Evolutionary conservation across 2,888 invertebrate genomes (phyloP), one percentile per base, ranked within the genome.

Genomic region (Sycophila texana): DNA sequence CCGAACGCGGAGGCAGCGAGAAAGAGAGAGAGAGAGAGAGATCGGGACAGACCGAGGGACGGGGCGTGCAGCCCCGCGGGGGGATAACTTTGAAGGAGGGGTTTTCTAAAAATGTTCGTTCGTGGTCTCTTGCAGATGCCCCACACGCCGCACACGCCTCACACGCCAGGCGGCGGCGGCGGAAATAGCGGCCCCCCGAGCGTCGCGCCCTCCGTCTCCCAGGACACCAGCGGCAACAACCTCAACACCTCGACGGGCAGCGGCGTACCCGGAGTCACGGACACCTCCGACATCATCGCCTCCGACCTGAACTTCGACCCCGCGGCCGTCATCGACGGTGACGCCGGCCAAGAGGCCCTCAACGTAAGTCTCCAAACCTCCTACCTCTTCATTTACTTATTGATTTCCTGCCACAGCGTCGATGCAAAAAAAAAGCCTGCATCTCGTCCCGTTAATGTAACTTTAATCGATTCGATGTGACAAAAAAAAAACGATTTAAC

Each of bases 221-320:
- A 89, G 84, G 89, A 89, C 83, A 88, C 89, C 18, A 88, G 85
- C 47, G 87, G 88, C 61, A 87, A 88, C 66, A 89, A 88, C 82
- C 88, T 88, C 83, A 90, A 91, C 84, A 89, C 90, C 74, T 91
- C 91, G 51, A 88, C 89, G 70, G 90, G 88, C 84, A 89, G 87
- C 77, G 89, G 87, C 83, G 89, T 87, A 82, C 88, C 86, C 75
- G 89, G 87, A 84, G 89, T 87, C 82, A 88, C 86, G 79, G 89
- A 87, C 83, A 88, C 93, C 77, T 94, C 95, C 84, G 94, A 95
- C 84, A 94, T 96, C 87, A 94, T 96, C 87, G 96, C 96, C 82
- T 96, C 96, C 74, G 97, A 97, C 91, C 93, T 97, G 88, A 96
- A 96, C 91, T 98, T 98, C 89, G 98, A 98, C 91, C 97, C 98